Base-by-base conservation (phyloP, 2,113 vertebrate genomes). In the Caranx melampygus region DNA sequence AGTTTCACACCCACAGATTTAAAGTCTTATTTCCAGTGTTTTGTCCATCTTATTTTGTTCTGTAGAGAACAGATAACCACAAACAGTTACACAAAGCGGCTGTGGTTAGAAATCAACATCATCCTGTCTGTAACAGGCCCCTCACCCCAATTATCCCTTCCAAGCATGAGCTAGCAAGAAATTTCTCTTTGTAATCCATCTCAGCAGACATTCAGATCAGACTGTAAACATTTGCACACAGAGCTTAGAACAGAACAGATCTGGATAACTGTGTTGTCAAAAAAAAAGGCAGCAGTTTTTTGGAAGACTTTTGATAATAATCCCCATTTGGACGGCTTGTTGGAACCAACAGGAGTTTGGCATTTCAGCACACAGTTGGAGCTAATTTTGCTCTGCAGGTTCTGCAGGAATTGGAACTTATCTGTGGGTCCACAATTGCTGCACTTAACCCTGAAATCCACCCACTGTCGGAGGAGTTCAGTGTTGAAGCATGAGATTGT, bases 101-200 rank as follows among this genome's bases (percentile, higher is more conserved):
- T 2, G n/a, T 13, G 20, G 6, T 54, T 2, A 70, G 26, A 60
- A 44, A 35, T 10, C 14, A 9, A 47, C n/a, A 52, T 72, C 54
- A 26, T 72, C 31, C 40, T 65, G 6, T 13, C 35, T 72, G 10
- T 31, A 33, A 3, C 15, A 6, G 12, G 18, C 15, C 14, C 8
- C 31, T 59, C 9, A 73, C 45, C 40, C 10, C 13, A 37, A 69
- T 49, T 37, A 63, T 37, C 20, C 5, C 6, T n/a, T 49, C 18
- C 34, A 45, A 35, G 45, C 59, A 66, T 33, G 42, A 58, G 77
- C 45, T 61, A 55, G n/a, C 44, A 37, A 51, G 47, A 67, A 37
- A 70, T 45, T n/a, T 58, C 69, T 72, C 3, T 79, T 79, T 82
- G 15, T 52, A 66, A 67, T 67, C 15, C 10, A 13, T 4, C 37